A percentile compares a stretch with the other conserved stretches of the same genome.
Conservation (phyloP, 2,888 invertebrate species). For the Noctua fimbriata region DNA sequence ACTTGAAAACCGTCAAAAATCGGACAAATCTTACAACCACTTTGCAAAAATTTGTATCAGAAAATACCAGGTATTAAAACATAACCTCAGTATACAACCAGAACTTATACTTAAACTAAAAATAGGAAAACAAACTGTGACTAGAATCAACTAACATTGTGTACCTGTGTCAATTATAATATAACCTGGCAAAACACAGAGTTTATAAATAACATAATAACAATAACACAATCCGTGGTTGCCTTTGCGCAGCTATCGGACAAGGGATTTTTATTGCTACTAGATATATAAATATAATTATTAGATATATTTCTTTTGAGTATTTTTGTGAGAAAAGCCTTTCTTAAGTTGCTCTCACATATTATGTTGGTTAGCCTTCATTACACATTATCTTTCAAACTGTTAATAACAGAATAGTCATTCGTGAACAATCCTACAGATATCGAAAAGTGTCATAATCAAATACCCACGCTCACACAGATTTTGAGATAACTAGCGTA, state of each 20-base stretch:
- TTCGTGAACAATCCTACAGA: background rate
- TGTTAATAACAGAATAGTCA: background rate
- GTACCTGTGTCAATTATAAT: background rate
- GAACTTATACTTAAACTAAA: background rate
- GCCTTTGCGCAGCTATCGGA: background rate
- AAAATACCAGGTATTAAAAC: background rate
- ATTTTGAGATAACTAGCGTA: background rate
- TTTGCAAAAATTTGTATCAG: too few species aligned
- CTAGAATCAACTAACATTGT: background rate
- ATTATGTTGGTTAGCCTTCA: background rate
- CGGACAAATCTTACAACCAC: too few species aligned
- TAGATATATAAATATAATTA: background rate
- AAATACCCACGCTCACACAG: background rate
- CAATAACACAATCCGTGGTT: too few species aligned
- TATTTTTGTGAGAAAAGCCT: background rate
- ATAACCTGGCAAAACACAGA: background rate
- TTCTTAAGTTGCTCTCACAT: background rate
- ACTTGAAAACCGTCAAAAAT: too few species aligned
- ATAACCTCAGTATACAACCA: background rate
- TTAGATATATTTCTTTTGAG: background rate
- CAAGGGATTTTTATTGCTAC: background rate
- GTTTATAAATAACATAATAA: background rate
- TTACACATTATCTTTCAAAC: background rate
- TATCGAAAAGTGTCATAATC: background rate
- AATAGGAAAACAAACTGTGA: background rate